phyloP scores from a whole-genome alignment of 2,888 invertebrate genomes.

The Lasioglossum pauxillum region DNA sequence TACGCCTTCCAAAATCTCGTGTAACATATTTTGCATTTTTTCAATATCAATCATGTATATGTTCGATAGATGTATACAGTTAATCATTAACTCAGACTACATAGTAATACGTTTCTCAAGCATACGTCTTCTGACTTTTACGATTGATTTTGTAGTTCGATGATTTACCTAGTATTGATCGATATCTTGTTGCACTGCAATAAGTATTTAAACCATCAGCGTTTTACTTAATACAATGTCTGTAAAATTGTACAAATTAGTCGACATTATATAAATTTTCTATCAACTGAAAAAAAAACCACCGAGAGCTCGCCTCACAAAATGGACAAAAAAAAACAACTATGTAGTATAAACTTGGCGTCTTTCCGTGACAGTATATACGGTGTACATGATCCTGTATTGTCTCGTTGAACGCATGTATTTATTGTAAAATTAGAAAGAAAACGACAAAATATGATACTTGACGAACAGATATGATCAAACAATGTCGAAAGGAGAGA shows the following conservation, averaged over 20 bases:
- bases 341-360: slow-evolving; percentile 42
- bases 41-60: slow-evolving; percentile 64
- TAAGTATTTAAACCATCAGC: slow-evolving; percentile 36
- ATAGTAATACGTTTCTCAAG: slow-evolving; percentile 40
- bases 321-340: slow-evolving; percentile 22
- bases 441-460: slow-evolving; percentile 45
- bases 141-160: slow-evolving; percentile 37
- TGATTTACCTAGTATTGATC: slow-evolving; percentile 32
- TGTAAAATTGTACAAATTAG: slow-evolving; percentile 67
- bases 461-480: slow-evolving; percentile 31
- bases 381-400: slow-evolving; percentile 26
- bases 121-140: slow-evolving; percentile 35
- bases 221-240: slow-evolving; percentile 46
- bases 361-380: slow-evolving; percentile 31
- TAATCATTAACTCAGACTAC: slow-evolving; percentile 34
- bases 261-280: slow-evolving; percentile 61
- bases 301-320: slow-evolving; percentile 38
- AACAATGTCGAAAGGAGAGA: slow-evolving; percentile 39
- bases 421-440: slow-evolving; percentile 57
- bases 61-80: slow-evolving; percentile 58
- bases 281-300: slow-evolving; percentile 50
- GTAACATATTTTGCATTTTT: slow-evolving; percentile 75
- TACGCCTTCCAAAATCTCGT: slow-evolving; percentile 74
- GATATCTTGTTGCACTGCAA: slow-evolving; percentile 47
- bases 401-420: slow-evolving; percentile 42